Evolutionary conservation across 2,888 invertebrate genomes (phyloP), one percentile per base, ranked within the genome.

Genomic region (Petrolisthes cinctipes): DNA sequence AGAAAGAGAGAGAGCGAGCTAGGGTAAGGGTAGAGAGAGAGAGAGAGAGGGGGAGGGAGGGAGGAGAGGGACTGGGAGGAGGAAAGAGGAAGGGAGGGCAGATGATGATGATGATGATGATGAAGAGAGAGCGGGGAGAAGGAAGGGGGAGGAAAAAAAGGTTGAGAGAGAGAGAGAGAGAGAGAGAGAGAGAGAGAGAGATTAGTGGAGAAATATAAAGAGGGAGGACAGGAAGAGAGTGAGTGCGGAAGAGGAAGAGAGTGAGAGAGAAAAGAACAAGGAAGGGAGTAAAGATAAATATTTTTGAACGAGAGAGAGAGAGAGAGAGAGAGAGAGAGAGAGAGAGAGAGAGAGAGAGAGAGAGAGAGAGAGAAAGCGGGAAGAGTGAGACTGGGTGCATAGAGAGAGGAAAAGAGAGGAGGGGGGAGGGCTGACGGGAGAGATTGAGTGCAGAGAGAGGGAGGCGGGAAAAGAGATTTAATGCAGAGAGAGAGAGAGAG

Each of bases 11-110:
- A 14, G 14, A 57, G 20, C 11, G n/a, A 71, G 54, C n/a, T 68
- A 71, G 53, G 53, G 66, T n/a, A 11, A 83, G 83, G 71, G 51
- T 23, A 57, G 71, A 83, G 68, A 37, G 71, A 71, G n/a, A 17
- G 53, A 37, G 68, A 54, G 23, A 51, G 71, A 5, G 53, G 56
- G 23, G 4, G 37, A 14, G 61, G 11, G 20, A 11, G 61, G 56
- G 56, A 57, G 61, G 11, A 4, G 82, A 82, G 61, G 57, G 37
- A 54, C 37, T 2, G 37, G 37, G 37, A 3, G 11, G 11, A 7
- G 37, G 61, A 11, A 17, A 17, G 17, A n/a, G 51, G 37, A 14
- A 80, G 37, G 17, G 61, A 17, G 17, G 17, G 4, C 9, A 61
- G 61, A 17, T 9, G 17, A 9, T 61, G 61, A 17, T 9, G 17